Conservation (phyloP, 1,140 invertebrate genomes). For the Atta cephalotes region DNA sequence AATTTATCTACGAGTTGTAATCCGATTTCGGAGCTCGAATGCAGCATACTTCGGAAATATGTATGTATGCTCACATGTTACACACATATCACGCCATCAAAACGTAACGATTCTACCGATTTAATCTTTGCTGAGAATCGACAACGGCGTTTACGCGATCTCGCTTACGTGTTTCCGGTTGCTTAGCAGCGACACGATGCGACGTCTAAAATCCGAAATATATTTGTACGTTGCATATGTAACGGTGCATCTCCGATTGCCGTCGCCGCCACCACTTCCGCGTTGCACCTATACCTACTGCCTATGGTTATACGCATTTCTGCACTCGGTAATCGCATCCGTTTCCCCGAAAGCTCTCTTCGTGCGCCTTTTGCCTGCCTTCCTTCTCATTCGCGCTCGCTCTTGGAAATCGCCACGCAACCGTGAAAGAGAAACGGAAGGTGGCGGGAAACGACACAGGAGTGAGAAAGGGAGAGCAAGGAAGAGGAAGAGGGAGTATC, state of each 20-base stretch:
- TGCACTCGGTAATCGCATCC: conserved; percentile 65
- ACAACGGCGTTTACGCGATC: not conserved
- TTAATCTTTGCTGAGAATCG: not conserved
- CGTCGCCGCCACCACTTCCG: conserved; percentile 34
- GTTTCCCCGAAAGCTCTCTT: conserved; percentile 54
- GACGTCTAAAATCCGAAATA: conserved; percentile 36
- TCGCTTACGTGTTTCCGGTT: conserved; percentile 3
- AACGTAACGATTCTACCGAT: conserved; percentile 4
- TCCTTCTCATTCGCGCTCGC: conserved; percentile 33
- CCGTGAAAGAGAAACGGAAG: conserved; percentile 51
- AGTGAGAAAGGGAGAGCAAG: conserved; percentile 33
- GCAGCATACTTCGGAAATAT: not conserved
- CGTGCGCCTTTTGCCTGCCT: conserved; percentile 11
- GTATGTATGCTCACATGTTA: not conserved
- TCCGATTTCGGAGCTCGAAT: conserved; percentile 3
- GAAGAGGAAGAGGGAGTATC: no score
- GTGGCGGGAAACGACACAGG: conserved; percentile 14
- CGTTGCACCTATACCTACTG: conserved; percentile 46
- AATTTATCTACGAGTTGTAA: conserved; percentile 31
- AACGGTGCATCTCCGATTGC: conserved; percentile 21
- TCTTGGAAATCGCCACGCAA: conserved; percentile 52
- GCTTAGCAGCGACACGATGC: not conserved
- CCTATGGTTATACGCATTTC: conserved; percentile 64
- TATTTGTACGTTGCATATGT: not conserved
- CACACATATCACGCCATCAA: not conserved